Percentiles rank a stretch among this genome's conserved stretches.
These are phyloP conservation scores for Myioborus melanocephalus DNA, from an alignment of 2,797 vertebrate species.

Conservation along the genomic window DNA sequence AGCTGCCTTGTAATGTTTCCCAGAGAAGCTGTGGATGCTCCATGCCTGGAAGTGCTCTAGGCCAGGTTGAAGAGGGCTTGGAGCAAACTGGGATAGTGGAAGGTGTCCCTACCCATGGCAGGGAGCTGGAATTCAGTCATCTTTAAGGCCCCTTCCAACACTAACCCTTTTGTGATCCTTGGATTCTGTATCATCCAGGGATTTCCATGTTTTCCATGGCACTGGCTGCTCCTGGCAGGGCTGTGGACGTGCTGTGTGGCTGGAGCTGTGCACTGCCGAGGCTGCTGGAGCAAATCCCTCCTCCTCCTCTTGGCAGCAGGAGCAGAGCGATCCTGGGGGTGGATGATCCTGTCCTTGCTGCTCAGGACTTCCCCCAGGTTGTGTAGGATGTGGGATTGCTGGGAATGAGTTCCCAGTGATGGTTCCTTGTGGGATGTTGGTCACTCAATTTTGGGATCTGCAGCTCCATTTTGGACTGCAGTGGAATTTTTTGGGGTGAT, in stretches of 20 bases:
- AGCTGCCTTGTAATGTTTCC: background rate
- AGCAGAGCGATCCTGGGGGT: rapidly evolving
- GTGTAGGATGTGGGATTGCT: background rate
- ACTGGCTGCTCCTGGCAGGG: background rate
- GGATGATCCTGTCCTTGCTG: background rate
- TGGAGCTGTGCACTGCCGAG: rapidly evolving
- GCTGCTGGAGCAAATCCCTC: background rate
- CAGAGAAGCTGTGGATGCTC: background rate
- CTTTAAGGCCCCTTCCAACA: background rate
- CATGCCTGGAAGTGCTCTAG: background rate
- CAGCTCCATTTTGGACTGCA: background rate
- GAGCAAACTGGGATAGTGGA: background rate
- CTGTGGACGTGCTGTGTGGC: background rate
- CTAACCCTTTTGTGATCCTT: too few species aligned
- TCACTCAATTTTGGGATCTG: background rate
- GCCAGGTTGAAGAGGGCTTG: background rate
- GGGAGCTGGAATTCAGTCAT: background rate
- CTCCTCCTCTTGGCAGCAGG: background rate
- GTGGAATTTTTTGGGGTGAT: background rate
- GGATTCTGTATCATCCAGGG: background rate
- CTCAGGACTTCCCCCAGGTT: background rate
- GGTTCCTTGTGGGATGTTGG: rapidly evolving
- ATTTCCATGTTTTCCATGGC: background rate
- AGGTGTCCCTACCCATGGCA: background rate
- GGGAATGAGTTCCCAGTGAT: rapidly evolving